Conservation (phyloP, 2,113 vertebrate species). For the Microcebus griseorufus region DNA sequence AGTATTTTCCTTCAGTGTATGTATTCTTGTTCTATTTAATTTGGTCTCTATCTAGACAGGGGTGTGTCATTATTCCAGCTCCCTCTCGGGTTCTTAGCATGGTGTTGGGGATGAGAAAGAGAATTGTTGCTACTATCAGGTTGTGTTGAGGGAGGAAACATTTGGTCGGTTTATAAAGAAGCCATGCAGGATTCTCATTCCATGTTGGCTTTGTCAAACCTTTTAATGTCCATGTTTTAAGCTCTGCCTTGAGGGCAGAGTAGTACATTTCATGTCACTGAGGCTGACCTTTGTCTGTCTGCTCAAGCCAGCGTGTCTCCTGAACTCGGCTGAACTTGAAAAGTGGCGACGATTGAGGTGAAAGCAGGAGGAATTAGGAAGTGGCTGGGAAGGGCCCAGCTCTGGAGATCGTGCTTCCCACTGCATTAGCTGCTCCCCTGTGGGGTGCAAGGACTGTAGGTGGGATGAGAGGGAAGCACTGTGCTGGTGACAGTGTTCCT, state of each 20-base stretch:
- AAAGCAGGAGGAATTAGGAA: not conserved
- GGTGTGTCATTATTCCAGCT: not conserved
- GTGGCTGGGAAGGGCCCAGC: not conserved
- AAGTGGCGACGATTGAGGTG: not conserved
- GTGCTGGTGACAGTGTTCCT: not conserved
- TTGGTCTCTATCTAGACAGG: not conserved
- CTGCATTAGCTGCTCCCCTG: not conserved
- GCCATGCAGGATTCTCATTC: not conserved
- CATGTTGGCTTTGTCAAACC: not conserved
- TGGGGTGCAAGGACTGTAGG: accelerated
- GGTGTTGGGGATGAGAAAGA: not conserved
- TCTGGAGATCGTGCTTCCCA: accelerated
- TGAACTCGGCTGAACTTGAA: not conserved
- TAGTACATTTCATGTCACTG: not conserved
- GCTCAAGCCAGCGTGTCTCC: not conserved
- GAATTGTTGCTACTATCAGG: not conserved
- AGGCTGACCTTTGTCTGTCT: not conserved
- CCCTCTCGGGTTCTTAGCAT: not conserved
- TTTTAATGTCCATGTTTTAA: not conserved
- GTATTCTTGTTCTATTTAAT: not conserved
- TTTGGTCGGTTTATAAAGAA: not conserved
- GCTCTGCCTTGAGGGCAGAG: not conserved
- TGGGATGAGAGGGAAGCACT: not conserved
- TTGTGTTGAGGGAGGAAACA: not conserved
- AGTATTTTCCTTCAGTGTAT: not conserved